Conservation (phyloP, 1,140 invertebrate genomes). For the Globodera ellingtonae region DNA sequence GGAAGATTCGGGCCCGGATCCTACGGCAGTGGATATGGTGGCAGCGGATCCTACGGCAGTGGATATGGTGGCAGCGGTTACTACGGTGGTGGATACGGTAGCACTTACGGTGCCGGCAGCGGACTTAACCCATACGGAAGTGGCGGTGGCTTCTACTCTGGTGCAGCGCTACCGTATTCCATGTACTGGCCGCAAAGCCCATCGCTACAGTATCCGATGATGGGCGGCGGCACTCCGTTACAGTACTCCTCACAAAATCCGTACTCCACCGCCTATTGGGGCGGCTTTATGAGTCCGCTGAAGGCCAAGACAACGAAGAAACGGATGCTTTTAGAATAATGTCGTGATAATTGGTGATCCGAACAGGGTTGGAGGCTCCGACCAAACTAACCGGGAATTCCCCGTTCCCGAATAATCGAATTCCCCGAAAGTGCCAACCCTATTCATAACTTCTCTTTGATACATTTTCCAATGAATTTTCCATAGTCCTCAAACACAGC, state of each 20-base stretch:
- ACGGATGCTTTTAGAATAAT: conserved; percentile 1
- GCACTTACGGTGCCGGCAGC: not conserved
- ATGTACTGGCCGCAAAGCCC: not conserved
- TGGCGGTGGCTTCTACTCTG: not conserved
- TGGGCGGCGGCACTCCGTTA: not conserved
- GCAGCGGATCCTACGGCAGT: not conserved
- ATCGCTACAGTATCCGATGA: not conserved
- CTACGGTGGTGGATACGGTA: not conserved
- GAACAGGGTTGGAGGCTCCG: too few relatives aligned
- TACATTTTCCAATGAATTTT: too few relatives aligned
- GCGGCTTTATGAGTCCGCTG: not conserved
- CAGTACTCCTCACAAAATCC: not conserved
- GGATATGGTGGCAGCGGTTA: too few relatives aligned
- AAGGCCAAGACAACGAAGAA: not conserved
- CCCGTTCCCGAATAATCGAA: too few relatives aligned
- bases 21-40: not conserved
- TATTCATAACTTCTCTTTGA: too few relatives aligned
- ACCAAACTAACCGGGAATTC: too few relatives aligned
- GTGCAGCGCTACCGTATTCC: not conserved
- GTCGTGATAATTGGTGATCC: too few relatives aligned
- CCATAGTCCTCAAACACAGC: too few relatives aligned
- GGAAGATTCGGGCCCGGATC: not conserved
- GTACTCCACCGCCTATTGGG: not conserved
- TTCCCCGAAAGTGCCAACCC: too few relatives aligned
- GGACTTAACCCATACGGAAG: not conserved